phyloP scores from a whole-genome alignment of 2,888 invertebrate species.

The Anthophora plumipes region DNA sequence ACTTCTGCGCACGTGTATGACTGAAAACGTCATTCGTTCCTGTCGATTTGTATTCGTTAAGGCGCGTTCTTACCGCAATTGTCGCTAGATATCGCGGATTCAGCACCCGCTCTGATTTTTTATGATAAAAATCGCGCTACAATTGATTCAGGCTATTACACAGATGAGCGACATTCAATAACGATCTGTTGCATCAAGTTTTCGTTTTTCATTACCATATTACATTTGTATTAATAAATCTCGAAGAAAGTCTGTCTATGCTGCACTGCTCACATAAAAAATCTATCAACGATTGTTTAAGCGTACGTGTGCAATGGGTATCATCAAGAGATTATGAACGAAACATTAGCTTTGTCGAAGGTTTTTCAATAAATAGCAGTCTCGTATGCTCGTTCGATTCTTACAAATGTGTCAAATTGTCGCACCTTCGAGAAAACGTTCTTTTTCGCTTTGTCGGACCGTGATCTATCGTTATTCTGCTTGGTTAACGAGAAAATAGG shows the following conservation, averaged over 20 bases:
- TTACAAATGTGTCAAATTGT: conserved; percentile 49
- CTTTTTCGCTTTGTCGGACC: conserved; percentile 5
- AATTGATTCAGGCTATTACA: conserved; percentile 17
- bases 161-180: not conserved
- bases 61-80: conserved; percentile 25
- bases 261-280: not conserved
- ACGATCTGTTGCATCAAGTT: not conserved
- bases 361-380: conserved; percentile 43
- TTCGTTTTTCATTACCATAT: too few relatives aligned
- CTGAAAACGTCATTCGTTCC: conserved; percentile 50
- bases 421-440: not conserved
- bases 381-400: conserved; percentile 31
- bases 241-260: not conserved
- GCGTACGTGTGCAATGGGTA: not conserved
- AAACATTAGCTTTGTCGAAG: conserved; percentile 36
- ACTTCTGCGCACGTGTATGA: conserved; percentile 74
- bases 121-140: conserved; percentile 23
- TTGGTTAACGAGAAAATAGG: conserved; percentile 3
- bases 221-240: not conserved
- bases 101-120: conserved; percentile 15
- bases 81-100: not conserved
- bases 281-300: conserved; percentile 1
- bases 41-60: conserved; percentile 41
- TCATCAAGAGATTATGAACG: conserved; percentile 26
- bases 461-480: conserved; percentile 3